phyloP scores from a whole-genome alignment of 1,140 invertebrate species.

The Atta colombica region DNA sequence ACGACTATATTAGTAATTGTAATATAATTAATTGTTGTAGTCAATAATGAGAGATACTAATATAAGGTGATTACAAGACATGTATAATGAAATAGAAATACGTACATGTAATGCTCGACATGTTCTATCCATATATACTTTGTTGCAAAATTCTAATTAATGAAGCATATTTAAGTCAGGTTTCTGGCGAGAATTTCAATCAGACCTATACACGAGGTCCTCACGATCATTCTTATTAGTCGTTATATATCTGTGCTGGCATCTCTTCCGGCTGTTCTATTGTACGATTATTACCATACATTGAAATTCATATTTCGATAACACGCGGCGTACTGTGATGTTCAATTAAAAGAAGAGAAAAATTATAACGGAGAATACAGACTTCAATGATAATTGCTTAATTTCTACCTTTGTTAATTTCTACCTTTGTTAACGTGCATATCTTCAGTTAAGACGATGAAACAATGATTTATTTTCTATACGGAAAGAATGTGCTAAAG shows the following conservation, averaged over 20 bases:
- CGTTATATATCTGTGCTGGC: neutral
- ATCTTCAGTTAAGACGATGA: neutral
- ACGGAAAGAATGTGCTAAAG: no score
- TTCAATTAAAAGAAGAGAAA: conserved; percentile 16
- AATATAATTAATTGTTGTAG: neutral
- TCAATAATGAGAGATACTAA: neutral
- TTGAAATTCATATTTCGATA: conserved; percentile 18
- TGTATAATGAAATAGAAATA: conserved; percentile 14
- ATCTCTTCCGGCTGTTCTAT: neutral
- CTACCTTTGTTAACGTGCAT: neutral
- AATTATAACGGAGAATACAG: no score
- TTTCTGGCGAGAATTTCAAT: conserved; percentile 8
- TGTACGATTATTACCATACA: neutral
- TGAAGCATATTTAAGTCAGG: neutral
- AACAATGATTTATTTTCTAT: neutral
- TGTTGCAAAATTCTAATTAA: conserved; percentile 17
- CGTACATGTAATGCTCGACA: neutral
- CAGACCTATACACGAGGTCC: neutral
- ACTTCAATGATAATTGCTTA: neutral
- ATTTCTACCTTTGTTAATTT: neutral
- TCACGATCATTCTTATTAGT: neutral
- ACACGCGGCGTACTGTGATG: conserved; percentile 1
- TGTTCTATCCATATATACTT: neutral
- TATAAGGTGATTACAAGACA: neutral
- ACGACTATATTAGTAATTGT: neutral